Evolutionary conservation across 2,113 vertebrate genomes (phyloP), one percentile per base, ranked within the genome.

Genomic region (Thymallus thymallus): DNA sequence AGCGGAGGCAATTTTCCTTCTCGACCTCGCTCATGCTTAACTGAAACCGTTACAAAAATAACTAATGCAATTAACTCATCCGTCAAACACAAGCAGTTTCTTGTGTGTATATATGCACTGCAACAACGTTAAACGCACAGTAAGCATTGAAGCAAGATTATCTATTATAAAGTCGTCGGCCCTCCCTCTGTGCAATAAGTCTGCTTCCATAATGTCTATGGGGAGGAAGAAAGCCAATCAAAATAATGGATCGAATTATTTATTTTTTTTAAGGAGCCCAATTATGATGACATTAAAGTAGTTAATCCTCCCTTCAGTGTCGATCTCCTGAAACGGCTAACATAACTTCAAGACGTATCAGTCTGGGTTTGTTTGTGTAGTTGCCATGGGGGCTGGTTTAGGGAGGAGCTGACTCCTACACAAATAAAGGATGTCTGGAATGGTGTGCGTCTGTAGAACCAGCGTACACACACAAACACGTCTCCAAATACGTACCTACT

Each of bases 381-480:
- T 79, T 74, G 51, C 72, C 58, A 79, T 67, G 62, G 72, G 10
- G 46, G 1, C 32, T 5, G 1, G 20, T 56, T 35, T 48, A 46
- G 41, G 51, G 55, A 72, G 48, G 30, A 66, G 69, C 24, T 41
- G 32, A 60, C n/a, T 60, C 71, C n/a, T 35, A 35, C 62, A 76
- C 55, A 65, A 69, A 73, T 51, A 62, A 68, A 55, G 71, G 32
- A 51, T 61, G 64, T 41, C 46, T 60, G 6, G 4, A n/a, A 60
- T 60, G 56, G 56, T 22, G n/a, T 60, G 20, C 32, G 63, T 20
- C 14, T 30, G 29, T 10, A 32, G 35, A 35, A 35, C 7, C 14
- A 24, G 22, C 48, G 4, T 20, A 32, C 3, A 13, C 26, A 10
- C 71, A 5, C 16, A 23, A 18, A 29, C 61, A 16, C 45, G 48